Evolutionary conservation across 2,888 invertebrate species (phyloP).

Genomic region (Temnothorax unifasciatus): DNA sequence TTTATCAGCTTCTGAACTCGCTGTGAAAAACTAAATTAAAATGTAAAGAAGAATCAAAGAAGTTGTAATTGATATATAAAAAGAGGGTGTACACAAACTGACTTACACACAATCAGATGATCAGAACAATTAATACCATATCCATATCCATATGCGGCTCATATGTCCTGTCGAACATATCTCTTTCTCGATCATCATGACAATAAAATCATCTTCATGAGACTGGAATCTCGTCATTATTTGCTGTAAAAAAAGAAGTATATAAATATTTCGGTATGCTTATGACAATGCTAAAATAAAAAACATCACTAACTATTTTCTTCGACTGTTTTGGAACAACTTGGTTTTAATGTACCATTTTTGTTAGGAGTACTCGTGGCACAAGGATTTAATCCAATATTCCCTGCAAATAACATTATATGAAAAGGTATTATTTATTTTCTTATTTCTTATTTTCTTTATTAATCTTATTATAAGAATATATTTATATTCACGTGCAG

Average conservation of each 20-base stretch:
- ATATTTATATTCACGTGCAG: not conserved
- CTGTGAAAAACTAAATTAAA: not conserved
- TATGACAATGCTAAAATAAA: not conserved
- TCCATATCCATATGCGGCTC: not conserved
- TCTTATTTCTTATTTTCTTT: too few relatives aligned
- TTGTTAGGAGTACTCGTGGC: not conserved
- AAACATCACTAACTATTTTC: not conserved
- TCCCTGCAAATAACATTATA: not conserved
- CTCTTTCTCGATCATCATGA: not conserved
- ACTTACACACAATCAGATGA: not conserved
- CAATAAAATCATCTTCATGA: not conserved
- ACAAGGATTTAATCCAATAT: not conserved
- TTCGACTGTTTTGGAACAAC: not conserved
- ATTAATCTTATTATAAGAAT: not conserved
- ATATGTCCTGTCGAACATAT: not conserved
- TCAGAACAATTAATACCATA: not conserved
- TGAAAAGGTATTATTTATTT: too few relatives aligned
- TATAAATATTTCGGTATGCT: not conserved
- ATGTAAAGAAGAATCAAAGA: too few relatives aligned
- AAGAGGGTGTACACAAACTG: not conserved
- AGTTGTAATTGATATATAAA: not conserved
- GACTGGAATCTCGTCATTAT: not conserved
- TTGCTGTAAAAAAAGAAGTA: not conserved
- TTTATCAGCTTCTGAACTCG: not conserved
- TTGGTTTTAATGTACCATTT: not conserved